Base-by-base conservation (phyloP, 2,113 vertebrate genomes). In the Phycodurus eques region DNA sequence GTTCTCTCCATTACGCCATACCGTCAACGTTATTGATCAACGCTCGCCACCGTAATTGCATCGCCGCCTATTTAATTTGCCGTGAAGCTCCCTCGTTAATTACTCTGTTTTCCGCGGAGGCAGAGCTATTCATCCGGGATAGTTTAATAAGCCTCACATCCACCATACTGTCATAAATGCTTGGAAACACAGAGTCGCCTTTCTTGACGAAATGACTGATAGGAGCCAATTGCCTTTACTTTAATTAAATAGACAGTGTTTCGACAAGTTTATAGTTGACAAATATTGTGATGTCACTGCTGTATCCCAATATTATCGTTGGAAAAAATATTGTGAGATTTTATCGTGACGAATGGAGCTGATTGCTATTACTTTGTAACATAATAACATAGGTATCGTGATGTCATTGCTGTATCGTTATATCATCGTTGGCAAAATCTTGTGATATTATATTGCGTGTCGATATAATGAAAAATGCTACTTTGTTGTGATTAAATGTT, bases 1-100 rank as follows among this genome's bases (percentile, higher is more conserved):
- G 63, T 66, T 66, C 43, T 14, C 63, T 47, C 43, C 42, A 27
- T 44, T 46, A 27, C 35, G 8, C 19, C 67, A 42, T 33, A 27
- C 19, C 53, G 3, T 49, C 43, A 22, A 47, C 27, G 49, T 68
- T 69, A 69, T 69, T 69, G 68, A 69, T 69, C 68, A 69, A 56
- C 53, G 13, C 53, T 69, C 35, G 22, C 53, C 53, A 39, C 20
- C 68, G 13, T 69, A 69, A 69, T 69, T 69, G 68, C 68, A 69
- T 57, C 19, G 35, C 53, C 53, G 53, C 53, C 68, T 69, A 57
- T 69, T 69, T 69, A 69, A 69, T 69, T 69, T 69, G 68, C 31
- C 49, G 68, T 69, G 57, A 57, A 69, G 68, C 68, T 69, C 19
- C 53, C 53, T 54, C 35, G 35, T 69, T 69, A 69, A 69, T 57